Evolutionary conservation across 2,797 vertebrate species (phyloP).

Genomic region (Peromyscus melanophrys): DNA sequence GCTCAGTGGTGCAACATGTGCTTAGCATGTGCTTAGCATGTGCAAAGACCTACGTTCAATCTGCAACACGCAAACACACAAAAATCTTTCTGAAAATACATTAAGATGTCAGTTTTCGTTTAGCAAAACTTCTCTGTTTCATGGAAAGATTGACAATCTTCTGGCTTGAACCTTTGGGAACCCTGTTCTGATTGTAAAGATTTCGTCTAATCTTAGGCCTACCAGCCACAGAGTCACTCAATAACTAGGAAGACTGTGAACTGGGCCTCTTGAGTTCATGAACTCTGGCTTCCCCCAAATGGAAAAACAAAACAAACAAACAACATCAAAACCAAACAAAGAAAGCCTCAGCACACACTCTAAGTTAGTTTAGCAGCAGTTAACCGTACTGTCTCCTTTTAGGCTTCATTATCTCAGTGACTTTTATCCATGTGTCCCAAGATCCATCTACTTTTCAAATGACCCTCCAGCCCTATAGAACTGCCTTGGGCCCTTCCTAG

Average conservation of each 20-base stretch:
- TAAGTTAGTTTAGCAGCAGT: neutral
- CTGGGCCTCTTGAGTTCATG: neutral
- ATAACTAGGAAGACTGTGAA: neutral
- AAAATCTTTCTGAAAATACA: neutral
- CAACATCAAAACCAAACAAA: neutral
- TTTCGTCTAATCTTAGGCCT: neutral
- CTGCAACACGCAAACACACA: neutral
- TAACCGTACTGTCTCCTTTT: neutral
- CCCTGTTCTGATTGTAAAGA: neutral
- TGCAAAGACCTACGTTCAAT: neutral
- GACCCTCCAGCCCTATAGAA: neutral
- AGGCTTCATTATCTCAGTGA: neutral
- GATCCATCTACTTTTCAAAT: neutral
- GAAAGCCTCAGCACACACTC: neutral
- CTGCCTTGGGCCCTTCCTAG: neutral
- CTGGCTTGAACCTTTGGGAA: neutral
- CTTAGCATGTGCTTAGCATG: neutral
- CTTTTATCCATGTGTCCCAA: neutral
- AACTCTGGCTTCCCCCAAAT: neutral
- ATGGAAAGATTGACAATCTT: neutral
- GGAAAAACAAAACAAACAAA: neutral
- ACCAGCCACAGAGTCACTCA: neutral
- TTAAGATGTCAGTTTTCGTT: neutral
- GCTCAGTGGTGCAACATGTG: neutral
- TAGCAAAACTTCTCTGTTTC: neutral